Conservation (phyloP, 1,140 invertebrate species). For the Drosophila jambulina region DNA sequence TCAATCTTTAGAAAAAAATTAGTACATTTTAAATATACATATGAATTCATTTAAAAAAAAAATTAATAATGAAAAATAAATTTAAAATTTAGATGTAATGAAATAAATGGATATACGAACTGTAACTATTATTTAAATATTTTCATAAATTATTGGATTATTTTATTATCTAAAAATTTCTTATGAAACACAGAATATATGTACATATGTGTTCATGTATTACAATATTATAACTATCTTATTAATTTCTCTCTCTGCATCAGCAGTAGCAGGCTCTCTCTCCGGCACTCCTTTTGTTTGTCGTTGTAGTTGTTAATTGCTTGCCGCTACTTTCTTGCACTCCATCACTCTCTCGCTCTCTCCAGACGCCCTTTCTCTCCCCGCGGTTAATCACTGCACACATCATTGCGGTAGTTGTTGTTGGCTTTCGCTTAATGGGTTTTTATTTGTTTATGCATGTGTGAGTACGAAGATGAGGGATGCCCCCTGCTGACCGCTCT, state of each 20-base stretch:
- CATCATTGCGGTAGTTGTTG: slow-evolving; percentile 69
- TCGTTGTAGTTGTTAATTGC: slow-evolving; percentile 80
- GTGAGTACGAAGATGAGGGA: slow-evolving; percentile 57
- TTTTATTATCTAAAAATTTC: too few species aligned
- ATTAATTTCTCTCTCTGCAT: background rate
- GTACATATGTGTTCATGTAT: too few species aligned
- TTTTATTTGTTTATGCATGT: slow-evolving; percentile 80
- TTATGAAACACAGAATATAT: too few species aligned
- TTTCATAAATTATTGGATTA: too few species aligned
- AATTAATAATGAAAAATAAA: too few species aligned
- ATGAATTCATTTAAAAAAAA: too few species aligned
- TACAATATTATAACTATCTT: background rate
- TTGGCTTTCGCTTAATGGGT: slow-evolving; percentile 78
- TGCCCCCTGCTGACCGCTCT: slow-evolving; percentile 42
- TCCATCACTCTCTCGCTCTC: slow-evolving; percentile 5
- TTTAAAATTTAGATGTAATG: too few species aligned
- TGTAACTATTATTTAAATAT: too few species aligned
- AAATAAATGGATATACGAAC: too few species aligned
- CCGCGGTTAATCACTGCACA: slow-evolving; percentile 69
- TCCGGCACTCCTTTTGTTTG: slow-evolving; percentile 53
- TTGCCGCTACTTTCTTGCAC: slow-evolving; percentile 77
- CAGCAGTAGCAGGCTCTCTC: slow-evolving; percentile 11
- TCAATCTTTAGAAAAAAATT: too few species aligned
- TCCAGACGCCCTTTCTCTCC: slow-evolving; percentile 19
- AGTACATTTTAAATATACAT: too few species aligned